Conservation (phyloP, 1,140 invertebrate species). For the Cheumatopsyche charites region DNA sequence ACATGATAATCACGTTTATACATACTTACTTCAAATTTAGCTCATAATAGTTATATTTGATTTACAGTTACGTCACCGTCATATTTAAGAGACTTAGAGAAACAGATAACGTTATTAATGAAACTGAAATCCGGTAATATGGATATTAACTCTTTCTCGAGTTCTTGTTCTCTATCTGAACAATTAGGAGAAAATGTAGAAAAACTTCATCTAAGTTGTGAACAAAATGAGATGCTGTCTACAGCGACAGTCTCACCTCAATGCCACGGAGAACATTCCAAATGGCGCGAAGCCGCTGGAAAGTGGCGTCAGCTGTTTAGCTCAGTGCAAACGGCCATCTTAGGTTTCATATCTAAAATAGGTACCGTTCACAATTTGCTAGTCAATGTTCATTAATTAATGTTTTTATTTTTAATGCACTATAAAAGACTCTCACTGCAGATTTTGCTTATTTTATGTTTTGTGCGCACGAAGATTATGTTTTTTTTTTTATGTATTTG, state of each 20-base stretch:
- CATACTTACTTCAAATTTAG: background rate
- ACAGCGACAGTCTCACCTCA: conserved; percentile 26
- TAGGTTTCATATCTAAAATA: conserved; percentile 41
- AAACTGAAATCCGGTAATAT: conserved; percentile 33
- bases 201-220: background rate
- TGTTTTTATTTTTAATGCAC: background rate
- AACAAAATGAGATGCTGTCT: background rate
- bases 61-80: conserved; percentile 25
- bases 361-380: conserved; percentile 34
- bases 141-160: background rate
- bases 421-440: too few species aligned
- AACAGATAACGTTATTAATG: conserved; percentile 33
- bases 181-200: background rate
- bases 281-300: conserved; percentile 47
- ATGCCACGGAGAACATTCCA: conserved; percentile 47
- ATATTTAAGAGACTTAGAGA: conserved; percentile 32
- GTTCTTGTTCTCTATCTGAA: background rate
- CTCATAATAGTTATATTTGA: background rate
- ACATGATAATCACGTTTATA: too few species aligned
- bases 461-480: background rate
- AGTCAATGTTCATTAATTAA: conserved; percentile 19
- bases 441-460: background rate
- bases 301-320: conserved; percentile 56
- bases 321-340: conserved; percentile 51
- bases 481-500: background rate